phyloP scores from a whole-genome alignment of 2,888 invertebrate species.

The Glyphotaelius pellucidus region DNA sequence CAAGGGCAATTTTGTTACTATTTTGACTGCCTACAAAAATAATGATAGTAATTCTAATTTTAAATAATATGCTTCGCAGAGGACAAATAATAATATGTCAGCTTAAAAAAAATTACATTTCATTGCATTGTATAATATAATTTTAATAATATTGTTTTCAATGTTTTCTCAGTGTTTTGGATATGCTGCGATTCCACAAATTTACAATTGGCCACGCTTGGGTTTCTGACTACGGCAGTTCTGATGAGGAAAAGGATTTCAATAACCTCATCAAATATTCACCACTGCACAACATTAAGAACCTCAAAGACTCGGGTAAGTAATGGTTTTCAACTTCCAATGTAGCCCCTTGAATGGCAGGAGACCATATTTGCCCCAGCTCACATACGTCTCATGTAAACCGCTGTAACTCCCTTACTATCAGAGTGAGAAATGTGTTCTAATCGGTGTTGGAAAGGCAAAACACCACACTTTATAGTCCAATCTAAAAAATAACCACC shows the following conservation, averaged over 20 bases:
- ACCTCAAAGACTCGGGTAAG: conserved; percentile 53
- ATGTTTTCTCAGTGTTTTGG: conserved; percentile 86
- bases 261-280: conserved; percentile 91
- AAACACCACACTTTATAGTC: no score
- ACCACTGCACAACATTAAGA: conserved; percentile 91
- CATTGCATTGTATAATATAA: neutral
- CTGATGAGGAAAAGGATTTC: conserved; percentile 92
- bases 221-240: conserved; percentile 96
- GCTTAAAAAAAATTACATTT: neutral
- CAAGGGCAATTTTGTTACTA: neutral
- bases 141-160: conserved; percentile 54
- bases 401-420: no score
- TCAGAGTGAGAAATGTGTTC: no score
- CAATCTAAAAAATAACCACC: no score
- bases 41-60: neutral
- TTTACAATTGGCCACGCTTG: conserved; percentile 99
- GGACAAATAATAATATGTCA: no score
- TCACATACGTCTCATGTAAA: no score
- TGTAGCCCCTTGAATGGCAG: no score
- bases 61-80: neutral
- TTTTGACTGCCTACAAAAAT: neutral
- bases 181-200: conserved; percentile 98
- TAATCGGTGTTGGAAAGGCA: no score
- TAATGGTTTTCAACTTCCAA: neutral
- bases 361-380: no score